Conservation (phyloP, 2,888 invertebrate species). For the Altica lythri region DNA sequence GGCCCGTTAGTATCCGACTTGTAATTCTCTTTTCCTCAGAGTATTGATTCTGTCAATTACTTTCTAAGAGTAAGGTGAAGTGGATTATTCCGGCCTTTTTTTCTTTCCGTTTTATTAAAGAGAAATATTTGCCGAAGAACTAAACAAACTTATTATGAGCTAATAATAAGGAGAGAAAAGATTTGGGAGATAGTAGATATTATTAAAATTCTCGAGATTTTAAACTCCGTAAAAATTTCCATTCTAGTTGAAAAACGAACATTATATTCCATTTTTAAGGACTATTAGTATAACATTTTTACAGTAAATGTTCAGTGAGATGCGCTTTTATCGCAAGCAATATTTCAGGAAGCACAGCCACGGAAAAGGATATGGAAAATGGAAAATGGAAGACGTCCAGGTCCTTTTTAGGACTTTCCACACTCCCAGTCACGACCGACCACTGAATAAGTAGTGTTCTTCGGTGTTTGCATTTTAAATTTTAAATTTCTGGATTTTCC, state of each 20-base stretch:
- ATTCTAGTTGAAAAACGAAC: no score
- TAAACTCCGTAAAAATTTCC: no score
- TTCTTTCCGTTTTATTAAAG: slow-evolving; percentile 6
- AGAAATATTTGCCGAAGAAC: no score
- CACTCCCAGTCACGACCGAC: slow-evolving; percentile 37
- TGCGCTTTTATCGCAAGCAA: slow-evolving; percentile 25
- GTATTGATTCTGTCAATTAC: slow-evolving; percentile 25
- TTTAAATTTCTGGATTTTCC: slow-evolving; percentile 34
- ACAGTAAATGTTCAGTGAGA: slow-evolving; percentile 14
- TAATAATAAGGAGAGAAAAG: no score
- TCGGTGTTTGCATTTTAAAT: slow-evolving; percentile 42
- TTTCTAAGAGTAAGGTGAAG: slow-evolving; percentile 10
- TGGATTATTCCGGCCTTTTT: slow-evolving; percentile 15
- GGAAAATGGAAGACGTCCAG: slow-evolving; percentile 29
- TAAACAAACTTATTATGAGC: no score
- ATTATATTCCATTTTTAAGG: slow-evolving; percentile 15
- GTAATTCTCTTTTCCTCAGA: slow-evolving; percentile 11
- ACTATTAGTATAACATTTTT: slow-evolving; percentile 22
- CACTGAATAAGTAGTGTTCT: slow-evolving; percentile 39
- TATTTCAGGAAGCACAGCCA: slow-evolving; percentile 26
- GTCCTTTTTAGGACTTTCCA: slow-evolving; percentile 25
- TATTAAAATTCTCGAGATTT: no score
- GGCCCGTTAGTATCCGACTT: slow-evolving; percentile 14
- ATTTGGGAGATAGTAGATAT: no score
- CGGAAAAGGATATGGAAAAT: slow-evolving; percentile 15